Conservation (phyloP, 2,888 invertebrate genomes). For the Tuta absoluta region DNA sequence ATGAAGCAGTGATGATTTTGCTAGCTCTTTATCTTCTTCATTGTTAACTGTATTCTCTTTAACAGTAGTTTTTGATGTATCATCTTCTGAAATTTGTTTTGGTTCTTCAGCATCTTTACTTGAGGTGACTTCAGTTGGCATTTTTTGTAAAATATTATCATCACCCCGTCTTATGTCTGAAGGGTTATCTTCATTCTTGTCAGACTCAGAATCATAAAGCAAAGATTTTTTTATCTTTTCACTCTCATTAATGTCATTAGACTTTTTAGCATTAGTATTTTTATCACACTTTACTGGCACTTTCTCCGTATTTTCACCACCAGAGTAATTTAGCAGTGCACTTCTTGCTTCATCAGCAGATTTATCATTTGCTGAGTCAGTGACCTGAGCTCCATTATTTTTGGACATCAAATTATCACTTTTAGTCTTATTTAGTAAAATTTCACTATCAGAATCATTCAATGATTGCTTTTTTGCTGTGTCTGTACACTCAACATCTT, state of each 20-base stretch:
- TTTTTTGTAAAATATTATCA: conserved; percentile 33
- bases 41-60: conserved; percentile 1
- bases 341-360: conserved; percentile 28
- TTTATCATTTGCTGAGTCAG: neutral
- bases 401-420: neutral
- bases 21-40: conserved; percentile 31
- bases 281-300: neutral
- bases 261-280: neutral
- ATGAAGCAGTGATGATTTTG: conserved; percentile 41
- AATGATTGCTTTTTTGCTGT: conserved; percentile 32
- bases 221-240: conserved; percentile 38
- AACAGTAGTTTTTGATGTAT: conserved; percentile 16
- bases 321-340: conserved; percentile 38
- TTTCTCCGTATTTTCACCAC: conserved; percentile 12
- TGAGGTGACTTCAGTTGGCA: neutral
- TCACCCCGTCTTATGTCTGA: neutral
- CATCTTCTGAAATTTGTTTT: conserved; percentile 30
- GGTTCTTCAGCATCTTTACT: conserved; percentile 27
- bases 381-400: neutral
- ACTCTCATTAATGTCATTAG: conserved; percentile 14
- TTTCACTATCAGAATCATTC: conserved; percentile 34
- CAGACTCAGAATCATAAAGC: conserved; percentile 35
- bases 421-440: neutral
- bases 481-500: neutral
- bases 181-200: conserved; percentile 33